A percentile compares a stretch with the other conserved stretches of the same genome.
Conservation (phyloP, 2,888 invertebrate genomes). For the Clistopyga incitator region DNA sequence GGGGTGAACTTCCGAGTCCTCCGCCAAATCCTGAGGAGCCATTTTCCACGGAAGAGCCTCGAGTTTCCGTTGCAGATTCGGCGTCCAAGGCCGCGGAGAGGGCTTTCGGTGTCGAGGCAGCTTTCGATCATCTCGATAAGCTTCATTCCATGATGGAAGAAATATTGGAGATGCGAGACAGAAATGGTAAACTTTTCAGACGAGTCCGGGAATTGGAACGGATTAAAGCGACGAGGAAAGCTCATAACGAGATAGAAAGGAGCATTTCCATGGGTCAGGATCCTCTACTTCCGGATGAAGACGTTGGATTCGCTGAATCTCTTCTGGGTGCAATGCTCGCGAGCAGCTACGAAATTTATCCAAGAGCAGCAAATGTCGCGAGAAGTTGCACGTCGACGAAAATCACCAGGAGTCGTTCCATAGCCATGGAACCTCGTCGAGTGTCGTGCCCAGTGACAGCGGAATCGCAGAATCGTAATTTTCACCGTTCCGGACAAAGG, state of each 20-base stretch:
- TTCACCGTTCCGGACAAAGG: constrained; percentile 5
- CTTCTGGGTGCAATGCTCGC: constrained; percentile 88
- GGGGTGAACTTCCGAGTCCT: constrained; percentile 82
- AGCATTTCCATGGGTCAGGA: constrained; percentile 71
- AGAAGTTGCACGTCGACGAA: constrained; percentile 6
- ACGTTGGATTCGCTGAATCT: constrained; percentile 87
- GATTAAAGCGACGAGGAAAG: constrained; percentile 88
- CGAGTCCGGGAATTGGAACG: constrained; percentile 91
- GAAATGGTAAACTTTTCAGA: constrained; percentile 89
- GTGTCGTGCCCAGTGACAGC: constrained; percentile 71
- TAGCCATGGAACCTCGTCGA: constrained; percentile 86
- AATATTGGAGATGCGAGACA: constrained; percentile 89
- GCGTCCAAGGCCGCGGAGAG: constrained; percentile 83
- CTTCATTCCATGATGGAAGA: constrained; percentile 92
- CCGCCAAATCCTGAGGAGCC: constrained; percentile 82
- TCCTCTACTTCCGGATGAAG: constrained; percentile 86
- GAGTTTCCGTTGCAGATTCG: constrained; percentile 71
- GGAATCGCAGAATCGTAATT: constrained; percentile 53
- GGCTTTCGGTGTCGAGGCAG: constrained; percentile 87
- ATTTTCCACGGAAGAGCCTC: constrained; percentile 10
- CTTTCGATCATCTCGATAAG: constrained; percentile 92
- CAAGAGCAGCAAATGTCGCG: constrained; percentile 21
- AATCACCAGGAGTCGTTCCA: constrained; percentile 87
- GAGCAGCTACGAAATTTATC: constrained; percentile 85
- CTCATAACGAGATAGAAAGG: constrained; percentile 85